A percentile compares a stretch with the other conserved stretches of the same genome.
These are phyloP conservation scores for Halesus radiatus DNA, from an alignment of 1,140 invertebrate genomes.

Conservation along the genomic window DNA sequence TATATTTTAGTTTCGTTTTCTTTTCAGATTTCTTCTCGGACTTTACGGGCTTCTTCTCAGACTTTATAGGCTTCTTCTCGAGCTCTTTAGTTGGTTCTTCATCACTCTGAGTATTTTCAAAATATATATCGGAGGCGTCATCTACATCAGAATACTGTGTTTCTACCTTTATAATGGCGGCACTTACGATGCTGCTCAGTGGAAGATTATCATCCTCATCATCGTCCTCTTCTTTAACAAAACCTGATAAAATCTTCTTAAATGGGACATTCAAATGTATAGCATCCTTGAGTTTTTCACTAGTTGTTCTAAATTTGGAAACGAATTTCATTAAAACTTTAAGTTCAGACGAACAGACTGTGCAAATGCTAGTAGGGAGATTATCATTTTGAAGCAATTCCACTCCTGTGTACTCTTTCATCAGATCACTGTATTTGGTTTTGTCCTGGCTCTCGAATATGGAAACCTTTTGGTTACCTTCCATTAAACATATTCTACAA, in stretches of 20 bases:
- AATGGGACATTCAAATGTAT: conserved; percentile 15
- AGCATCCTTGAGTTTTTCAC: conserved; percentile 15
- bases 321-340: conserved; percentile 28
- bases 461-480: conserved; percentile 22
- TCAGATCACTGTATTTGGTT: conserved; percentile 37
- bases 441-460: conserved; percentile 27
- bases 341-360: conserved; percentile 36
- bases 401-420: conserved; percentile 39
- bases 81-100: not conserved
- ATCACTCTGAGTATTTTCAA: conserved; percentile 19
- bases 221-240: conserved; percentile 35
- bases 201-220: conserved; percentile 14
- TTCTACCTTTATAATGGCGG: conserved; percentile 19
- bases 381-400: conserved; percentile 27
- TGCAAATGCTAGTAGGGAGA: conserved; percentile 35
- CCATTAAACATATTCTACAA: conserved; percentile 44
- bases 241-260: not conserved
- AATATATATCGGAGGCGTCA: not conserved
- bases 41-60: no score
- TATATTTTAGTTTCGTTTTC: conserved; percentile 16
- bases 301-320: conserved; percentile 26
- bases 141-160: conserved; percentile 4
- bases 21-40: no score
- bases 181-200: conserved; percentile 6
- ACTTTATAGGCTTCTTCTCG: no score